Conservation (phyloP, 2,888 invertebrate genomes). For the Coleophora deauratella region DNA sequence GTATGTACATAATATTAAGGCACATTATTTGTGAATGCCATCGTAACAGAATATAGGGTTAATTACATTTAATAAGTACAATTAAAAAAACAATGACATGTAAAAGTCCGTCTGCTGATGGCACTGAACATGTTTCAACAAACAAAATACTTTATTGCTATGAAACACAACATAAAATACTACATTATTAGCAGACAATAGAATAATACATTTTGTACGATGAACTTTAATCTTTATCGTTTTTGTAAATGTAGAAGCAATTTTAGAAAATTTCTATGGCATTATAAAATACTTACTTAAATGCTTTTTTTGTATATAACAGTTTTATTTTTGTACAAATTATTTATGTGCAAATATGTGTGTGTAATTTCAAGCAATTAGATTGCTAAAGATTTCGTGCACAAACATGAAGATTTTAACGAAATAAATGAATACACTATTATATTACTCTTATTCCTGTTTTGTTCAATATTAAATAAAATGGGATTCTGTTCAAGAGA, state of each 20-base stretch:
- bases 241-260: too few species aligned
- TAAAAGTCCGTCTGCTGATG: slow-evolving; percentile 57
- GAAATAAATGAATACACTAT: too few species aligned
- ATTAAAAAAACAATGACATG: slow-evolving; percentile 51
- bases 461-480: too few species aligned
- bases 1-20: slow-evolving; percentile 68
- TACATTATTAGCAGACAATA: slow-evolving; percentile 55
- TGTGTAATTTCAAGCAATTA: too few species aligned
- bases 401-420: too few species aligned
- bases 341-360: background rate
- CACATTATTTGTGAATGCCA: slow-evolving; percentile 58
- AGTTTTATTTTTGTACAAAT: slow-evolving; percentile 19
- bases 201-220: slow-evolving; percentile 56
- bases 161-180: slow-evolving; percentile 55
- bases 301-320: slow-evolving; percentile 32
- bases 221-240: slow-evolving; percentile 14
- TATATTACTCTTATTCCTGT: background rate
- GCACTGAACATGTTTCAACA: slow-evolving; percentile 63
- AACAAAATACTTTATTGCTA: slow-evolving; percentile 35
- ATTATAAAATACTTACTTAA: slow-evolving; percentile 30
- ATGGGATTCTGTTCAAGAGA: too few species aligned
- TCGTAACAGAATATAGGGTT: slow-evolving; percentile 19
- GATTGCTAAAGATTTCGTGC: too few species aligned
- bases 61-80: slow-evolving; percentile 56
- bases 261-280: slow-evolving; percentile 26